Conservation (phyloP, 2,113 vertebrate species). For the Nannobrachium achirus region DNA sequence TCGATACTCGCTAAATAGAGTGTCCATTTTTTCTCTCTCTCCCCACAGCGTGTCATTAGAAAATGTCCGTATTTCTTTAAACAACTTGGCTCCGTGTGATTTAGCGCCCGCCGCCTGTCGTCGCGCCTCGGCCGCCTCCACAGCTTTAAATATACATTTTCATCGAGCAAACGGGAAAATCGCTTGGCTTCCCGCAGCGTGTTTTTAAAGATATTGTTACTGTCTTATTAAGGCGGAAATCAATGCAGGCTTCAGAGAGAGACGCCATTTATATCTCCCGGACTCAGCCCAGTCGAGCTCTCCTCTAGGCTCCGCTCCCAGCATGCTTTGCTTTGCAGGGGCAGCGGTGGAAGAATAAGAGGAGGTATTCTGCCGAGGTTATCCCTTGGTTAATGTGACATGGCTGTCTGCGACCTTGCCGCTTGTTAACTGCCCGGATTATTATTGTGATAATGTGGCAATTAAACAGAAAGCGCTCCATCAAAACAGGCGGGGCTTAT, state of each 20-base stretch:
- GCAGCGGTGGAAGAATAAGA: conserved; percentile 6
- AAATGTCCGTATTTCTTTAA: conserved; percentile 55
- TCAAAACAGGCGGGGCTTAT: conserved; percentile 59
- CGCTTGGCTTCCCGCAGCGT: conserved; percentile 23
- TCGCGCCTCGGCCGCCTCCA: not conserved
- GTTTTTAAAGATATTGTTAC: conserved; percentile 67
- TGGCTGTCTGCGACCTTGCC: conserved; percentile 78
- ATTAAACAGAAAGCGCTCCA: conserved; percentile 77
- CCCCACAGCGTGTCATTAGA: conserved; percentile 35
- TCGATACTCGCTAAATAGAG: conserved; percentile 74
- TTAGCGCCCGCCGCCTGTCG: conserved; percentile 1
- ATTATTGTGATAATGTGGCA: conserved; percentile 82
- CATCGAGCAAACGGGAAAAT: conserved; percentile 1
- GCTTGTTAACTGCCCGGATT: conserved; percentile 78
- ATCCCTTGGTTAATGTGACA: conserved; percentile 82
- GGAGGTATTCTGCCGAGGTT: conserved; percentile 64
- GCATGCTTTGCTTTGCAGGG: conserved; percentile 47
- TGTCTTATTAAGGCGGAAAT: conserved; percentile 70
- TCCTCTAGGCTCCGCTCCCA: conserved; percentile 27
- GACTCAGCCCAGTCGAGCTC: conserved; percentile 4
- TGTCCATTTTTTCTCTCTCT: conserved; percentile 31
- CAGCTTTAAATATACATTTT: conserved; percentile 10
- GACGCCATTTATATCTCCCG: conserved; percentile 47
- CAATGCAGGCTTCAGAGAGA: conserved; percentile 58
- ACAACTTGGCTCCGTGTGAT: conserved; percentile 32